Conservation (phyloP, 2,797 vertebrate species). For the Macropodus opercularis region DNA sequence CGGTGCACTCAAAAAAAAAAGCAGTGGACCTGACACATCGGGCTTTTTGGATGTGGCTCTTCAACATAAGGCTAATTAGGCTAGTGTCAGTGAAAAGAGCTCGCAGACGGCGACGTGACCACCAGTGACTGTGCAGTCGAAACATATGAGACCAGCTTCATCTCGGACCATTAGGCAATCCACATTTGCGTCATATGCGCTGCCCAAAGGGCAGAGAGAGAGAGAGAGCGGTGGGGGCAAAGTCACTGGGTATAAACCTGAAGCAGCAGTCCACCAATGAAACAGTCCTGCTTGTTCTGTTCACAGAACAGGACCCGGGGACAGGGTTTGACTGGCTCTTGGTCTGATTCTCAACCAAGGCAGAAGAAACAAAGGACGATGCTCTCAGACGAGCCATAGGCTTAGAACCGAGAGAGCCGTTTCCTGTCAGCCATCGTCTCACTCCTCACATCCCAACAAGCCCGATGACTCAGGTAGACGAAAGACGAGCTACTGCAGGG, state of each 20-base stretch:
- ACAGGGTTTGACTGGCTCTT: constrained; percentile 15
- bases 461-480: constrained; percentile 62
- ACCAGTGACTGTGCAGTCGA: constrained; percentile 18
- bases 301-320: no score
- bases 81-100: constrained; percentile 2
- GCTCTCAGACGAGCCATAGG: constrained; percentile 21
- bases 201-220: constrained; percentile 20
- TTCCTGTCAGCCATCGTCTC: constrained; percentile 66
- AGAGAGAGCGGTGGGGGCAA: constrained; percentile 17
- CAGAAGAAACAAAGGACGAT: constrained; percentile 39
- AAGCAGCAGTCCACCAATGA: constrained; percentile 32
- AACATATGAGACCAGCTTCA: constrained; percentile 59
- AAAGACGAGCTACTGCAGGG: constrained; percentile 9
- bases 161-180: constrained; percentile 47
- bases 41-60: neutral
- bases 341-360: constrained; percentile 28
- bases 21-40: neutral
- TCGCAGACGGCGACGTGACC: constrained; percentile 20
- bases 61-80: constrained; percentile 28
- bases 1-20: neutral
- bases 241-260: constrained; percentile 35
- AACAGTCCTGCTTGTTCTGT: constrained; percentile 17
- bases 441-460: constrained; percentile 34
- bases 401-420: neutral
- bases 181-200: constrained; percentile 33